Evolutionary conservation across 2,888 invertebrate species (phyloP), one percentile per base, ranked within the genome.

Genomic region (Eristalis arbustorum): DNA sequence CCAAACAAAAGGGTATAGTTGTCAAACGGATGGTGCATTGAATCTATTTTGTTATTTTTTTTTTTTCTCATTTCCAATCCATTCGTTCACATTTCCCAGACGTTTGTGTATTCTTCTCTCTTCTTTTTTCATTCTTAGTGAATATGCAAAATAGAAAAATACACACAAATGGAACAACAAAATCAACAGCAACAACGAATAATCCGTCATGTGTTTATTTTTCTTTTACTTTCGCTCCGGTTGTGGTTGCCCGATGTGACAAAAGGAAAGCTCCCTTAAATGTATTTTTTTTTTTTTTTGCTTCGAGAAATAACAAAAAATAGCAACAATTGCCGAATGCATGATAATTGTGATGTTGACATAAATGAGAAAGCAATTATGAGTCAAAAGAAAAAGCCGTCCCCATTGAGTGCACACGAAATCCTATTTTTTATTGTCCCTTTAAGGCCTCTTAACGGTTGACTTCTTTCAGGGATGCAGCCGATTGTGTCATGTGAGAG

Each of bases 121-220:
- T 5, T 31, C 6, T 28, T 28, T 31, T 31, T 31, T 10, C 31
- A 31, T 37, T 13, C 13, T 37, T 13, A 37, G 13, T 13, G 3
- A 37, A 37, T 13, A 5, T 31, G 11, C 40, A n/a, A 42, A 42
- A 42, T n/a, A 75, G 89, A 83, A 89, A 88, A 89, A 83, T 87
- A 89, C 88, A 88, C 79, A 40, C 63, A 73, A 73, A 69, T 61
- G 88, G 82, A 68, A 88, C 73, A 82, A 80, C 89, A 88, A 85
- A 69, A 77, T 75, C 49, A 72, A 82, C 78, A 82, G 66, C 66
- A 83, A 89, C 87, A 85, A 49, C 49, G 49, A 49, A 49, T 18
- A 49, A 18, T 18, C 49, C 49, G 49, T 49, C 49, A 49, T 49
- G 49, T 49, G 49, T 49, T 3, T n/a, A n/a, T n/a, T 42, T 42